A percentile compares a stretch with the other conserved stretches of the same genome.
These are phyloP conservation scores for Catharus fuscescens DNA, from an alignment of 2,113 vertebrate species.

Conservation along the genomic window DNA sequence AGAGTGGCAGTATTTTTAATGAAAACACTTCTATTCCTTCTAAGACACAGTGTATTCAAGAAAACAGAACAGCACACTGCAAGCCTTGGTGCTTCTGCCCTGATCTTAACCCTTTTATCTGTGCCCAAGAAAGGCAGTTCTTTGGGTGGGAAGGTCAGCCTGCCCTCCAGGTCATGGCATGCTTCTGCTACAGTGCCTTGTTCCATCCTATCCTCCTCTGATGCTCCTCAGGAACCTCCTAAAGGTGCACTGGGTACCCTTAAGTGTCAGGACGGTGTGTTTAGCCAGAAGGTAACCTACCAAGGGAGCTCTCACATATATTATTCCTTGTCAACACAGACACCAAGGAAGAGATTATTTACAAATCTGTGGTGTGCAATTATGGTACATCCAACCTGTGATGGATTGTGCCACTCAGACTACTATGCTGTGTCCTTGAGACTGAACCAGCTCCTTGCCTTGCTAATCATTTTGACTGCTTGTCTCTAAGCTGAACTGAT, in stretches of 20 bases:
- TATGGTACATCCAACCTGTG: conserved; percentile 16
- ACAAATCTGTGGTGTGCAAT: conserved; percentile 46
- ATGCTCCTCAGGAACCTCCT: neutral
- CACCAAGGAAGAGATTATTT: conserved; percentile 47
- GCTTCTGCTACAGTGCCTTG: neutral
- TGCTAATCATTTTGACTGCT: conserved; percentile 23
- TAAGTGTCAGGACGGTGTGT: neutral
- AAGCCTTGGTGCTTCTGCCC: neutral
- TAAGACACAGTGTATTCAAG: fast-evolving
- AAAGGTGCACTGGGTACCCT: neutral
- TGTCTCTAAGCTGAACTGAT: neutral
- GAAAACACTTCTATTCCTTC: neutral
- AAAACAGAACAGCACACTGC: neutral
- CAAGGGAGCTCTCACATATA: neutral
- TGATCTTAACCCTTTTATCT: neutral
- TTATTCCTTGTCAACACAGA: neutral
- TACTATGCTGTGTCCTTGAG: conserved; percentile 28
- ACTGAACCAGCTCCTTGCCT: conserved; percentile 1
- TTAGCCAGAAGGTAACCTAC: conserved; percentile 22
- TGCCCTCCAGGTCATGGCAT: neutral
- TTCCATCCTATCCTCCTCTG: neutral
- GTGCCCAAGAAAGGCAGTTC: neutral
- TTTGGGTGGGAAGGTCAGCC: neutral
- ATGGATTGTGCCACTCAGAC: conserved; percentile 36
- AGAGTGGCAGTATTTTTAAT: neutral